Conservation (phyloP, 2,113 vertebrate genomes). For the Ornithorhynchus anatinus region DNA sequence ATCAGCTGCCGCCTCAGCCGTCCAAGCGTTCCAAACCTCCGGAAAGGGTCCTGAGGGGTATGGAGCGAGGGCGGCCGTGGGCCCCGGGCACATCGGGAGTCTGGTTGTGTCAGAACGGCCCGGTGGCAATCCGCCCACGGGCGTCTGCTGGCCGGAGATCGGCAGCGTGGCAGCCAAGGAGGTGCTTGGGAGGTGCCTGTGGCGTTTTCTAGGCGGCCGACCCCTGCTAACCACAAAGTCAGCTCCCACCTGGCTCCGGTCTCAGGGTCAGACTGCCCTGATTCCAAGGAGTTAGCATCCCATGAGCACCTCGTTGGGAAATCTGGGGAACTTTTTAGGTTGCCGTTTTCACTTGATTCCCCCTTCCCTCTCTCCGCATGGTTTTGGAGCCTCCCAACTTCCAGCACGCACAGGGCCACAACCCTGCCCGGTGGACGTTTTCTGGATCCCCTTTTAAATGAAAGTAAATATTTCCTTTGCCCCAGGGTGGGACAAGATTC, state of each 20-base stretch:
- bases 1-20: too few relatives aligned
- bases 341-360: slow-evolving; percentile 74
- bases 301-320: slow-evolving; percentile 75
- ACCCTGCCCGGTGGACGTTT: slow-evolving; percentile 9
- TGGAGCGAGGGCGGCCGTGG: too few relatives aligned
- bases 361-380: slow-evolving; percentile 72
- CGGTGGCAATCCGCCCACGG: too few relatives aligned
- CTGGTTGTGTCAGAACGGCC: too few relatives aligned
- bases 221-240: slow-evolving; percentile 59
- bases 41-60: too few relatives aligned
- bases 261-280: slow-evolving; percentile 54
- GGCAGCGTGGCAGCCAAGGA: too few relatives aligned
- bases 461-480: slow-evolving; percentile 11
- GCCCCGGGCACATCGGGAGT: too few relatives aligned
- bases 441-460: slow-evolving; percentile 39
- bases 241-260: slow-evolving; percentile 66
- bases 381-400: slow-evolving; percentile 63
- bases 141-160: too few relatives aligned
- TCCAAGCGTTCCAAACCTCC: too few relatives aligned
- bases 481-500: slow-evolving; percentile 23
- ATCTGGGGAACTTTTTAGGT: slow-evolving; percentile 77
- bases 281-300: slow-evolving; percentile 77
- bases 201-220: slow-evolving; percentile 34
- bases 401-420: slow-evolving; percentile 46
- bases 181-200: background rate